Percentiles rank a stretch among this genome's conserved stretches.
phyloP scores from a whole-genome alignment of 1,140 invertebrate genomes.

The Bombus sibiricus region DNA sequence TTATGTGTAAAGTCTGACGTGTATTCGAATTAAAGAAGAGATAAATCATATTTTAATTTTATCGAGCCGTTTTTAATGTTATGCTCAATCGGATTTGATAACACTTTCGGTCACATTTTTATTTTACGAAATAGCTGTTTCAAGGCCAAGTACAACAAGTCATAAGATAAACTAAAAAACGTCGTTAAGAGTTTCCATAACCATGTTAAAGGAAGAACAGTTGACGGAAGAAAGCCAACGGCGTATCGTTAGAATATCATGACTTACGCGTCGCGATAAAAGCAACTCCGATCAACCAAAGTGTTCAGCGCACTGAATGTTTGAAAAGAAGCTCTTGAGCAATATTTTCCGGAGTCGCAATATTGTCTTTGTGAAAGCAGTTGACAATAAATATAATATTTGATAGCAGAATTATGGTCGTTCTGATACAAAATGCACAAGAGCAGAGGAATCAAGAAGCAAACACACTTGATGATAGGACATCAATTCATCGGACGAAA shows the following conservation, averaged over 20 bases:
- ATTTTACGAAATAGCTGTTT: no score
- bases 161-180: no score
- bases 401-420: background rate
- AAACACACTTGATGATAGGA: no score
- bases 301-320: background rate
- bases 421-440: no score
- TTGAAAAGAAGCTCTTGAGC: background rate
- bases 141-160: no score
- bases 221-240: background rate
- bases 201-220: background rate
- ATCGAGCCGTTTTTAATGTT: no score
- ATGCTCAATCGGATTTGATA: no score
- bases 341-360: background rate
- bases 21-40: background rate
- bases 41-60: no score
- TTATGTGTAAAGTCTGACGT: background rate
- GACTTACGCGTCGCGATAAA: background rate
- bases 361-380: background rate
- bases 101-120: no score
- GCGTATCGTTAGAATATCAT: background rate
- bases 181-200: background rate
- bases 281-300: background rate
- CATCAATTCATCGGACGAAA: no score
- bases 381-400: background rate
- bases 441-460: no score